A percentile compares a stretch with the other conserved stretches of the same genome.
Conservation (phyloP, 1,140 invertebrate species). For the Drosophila nebulosa region DNA sequence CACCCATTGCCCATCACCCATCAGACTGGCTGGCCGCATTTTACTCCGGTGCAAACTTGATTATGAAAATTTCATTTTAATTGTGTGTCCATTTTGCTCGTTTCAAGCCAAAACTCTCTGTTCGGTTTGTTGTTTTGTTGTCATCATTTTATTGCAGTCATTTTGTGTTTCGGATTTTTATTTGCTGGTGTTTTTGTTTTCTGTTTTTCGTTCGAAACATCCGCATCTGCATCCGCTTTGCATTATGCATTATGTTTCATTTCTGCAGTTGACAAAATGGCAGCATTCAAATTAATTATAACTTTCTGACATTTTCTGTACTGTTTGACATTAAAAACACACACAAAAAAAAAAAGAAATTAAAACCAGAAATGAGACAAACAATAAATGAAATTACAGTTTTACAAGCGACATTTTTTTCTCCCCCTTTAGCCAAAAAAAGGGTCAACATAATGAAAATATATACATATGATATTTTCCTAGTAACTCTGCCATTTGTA, state of each 20-base stretch:
- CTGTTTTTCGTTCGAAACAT: slow-evolving; percentile 6
- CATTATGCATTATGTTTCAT: slow-evolving; percentile 47
- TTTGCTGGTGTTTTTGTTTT: slow-evolving; percentile 2
- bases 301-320: not conserved
- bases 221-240: slow-evolving; percentile 34
- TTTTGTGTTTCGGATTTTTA: slow-evolving; percentile 15
- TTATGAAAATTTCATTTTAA: slow-evolving; percentile 78
- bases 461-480: not conserved
- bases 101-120: slow-evolving; percentile 28
- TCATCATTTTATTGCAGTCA: slow-evolving; percentile 15
- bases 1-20: too few species aligned
- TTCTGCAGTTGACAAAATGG: slow-evolving; percentile 43
- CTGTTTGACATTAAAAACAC: not conserved
- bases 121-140: slow-evolving; percentile 20
- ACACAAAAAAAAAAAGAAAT: not conserved
- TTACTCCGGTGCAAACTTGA: slow-evolving; percentile 39
- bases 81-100: slow-evolving; percentile 33
- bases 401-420: not conserved
- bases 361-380: not conserved
- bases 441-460: not conserved
- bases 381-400: not conserved
- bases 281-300: slow-evolving; percentile 41
- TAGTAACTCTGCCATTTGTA: not conserved
- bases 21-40: too few species aligned
- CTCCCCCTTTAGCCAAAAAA: not conserved